Base-by-base conservation (phyloP, 2,888 invertebrate species). In the Prenolepis imparis region DNA sequence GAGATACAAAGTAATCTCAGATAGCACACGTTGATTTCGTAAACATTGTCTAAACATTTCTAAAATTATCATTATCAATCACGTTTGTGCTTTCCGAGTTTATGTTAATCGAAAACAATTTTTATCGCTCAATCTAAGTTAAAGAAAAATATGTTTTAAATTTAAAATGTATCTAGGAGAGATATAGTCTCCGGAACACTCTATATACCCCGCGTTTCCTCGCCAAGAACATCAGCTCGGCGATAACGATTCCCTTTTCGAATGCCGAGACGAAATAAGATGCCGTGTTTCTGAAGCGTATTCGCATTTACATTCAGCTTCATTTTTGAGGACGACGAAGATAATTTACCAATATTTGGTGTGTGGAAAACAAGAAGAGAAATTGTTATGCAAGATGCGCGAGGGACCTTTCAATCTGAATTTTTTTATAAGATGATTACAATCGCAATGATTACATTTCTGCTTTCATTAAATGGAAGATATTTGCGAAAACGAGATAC, bases 281-380 rank as follows among this genome's bases (percentile, higher is more conserved):
- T 75, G 63, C 41, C 73, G 15, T 12, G 21, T 83, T 82, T 77
- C 74, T 15, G 24, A 86, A 73, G 66, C 28, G 70, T 82, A 87
- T 81, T 70, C 21, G 87, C 81, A 87, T 89, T 87, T 88, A 87
- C 3, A 77, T 82, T 85, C 78, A 75, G 64, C 72, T 86, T 75
- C 68, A 67, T 81, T 83, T 87, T 72, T 64, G 18, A 78, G 18
- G 57, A 32, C 8, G 70, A 28, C 15, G 32, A 52, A 78, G 57
- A 11, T 59, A 4, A 70, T 85, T 84, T 67, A 83, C 83, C 73
- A 89, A 83, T 81, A 83, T 84, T 86, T 83, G 87, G 70, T 83
- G 70, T 83, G 15, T 1, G 52, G 8, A 8, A 52, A 52, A 52
- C n/a, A n/a, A 52, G 1, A 18, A 2, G 52, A 52, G 52, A 52